phyloP scores from a whole-genome alignment of 2,888 invertebrate genomes.

The Uloborus plumipes region DNA sequence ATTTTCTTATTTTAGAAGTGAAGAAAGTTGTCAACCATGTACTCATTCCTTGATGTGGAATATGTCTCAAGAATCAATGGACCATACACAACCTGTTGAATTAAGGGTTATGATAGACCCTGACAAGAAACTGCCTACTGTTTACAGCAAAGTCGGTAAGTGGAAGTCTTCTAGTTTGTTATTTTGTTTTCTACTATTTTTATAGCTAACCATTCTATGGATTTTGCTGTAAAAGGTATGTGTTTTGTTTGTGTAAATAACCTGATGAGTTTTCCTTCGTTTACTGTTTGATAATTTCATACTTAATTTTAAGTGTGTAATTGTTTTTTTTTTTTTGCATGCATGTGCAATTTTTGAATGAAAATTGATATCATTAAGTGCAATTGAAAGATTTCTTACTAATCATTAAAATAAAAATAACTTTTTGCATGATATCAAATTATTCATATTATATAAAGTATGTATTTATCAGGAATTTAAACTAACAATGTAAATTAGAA shows the following conservation, averaged over 20 bases:
- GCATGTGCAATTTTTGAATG: no score
- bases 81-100: constrained; percentile 63
- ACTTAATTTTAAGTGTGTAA: no score
- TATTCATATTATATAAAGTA: no score
- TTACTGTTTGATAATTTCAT: no score
- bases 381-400: no score
- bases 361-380: no score
- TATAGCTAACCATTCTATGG: background rate
- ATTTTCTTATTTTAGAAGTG: constrained; percentile 11
- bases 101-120: constrained; percentile 65
- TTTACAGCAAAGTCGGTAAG: constrained; percentile 67
- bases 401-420: no score
- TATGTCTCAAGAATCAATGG: constrained; percentile 58
- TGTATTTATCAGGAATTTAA: no score
- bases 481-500: no score
- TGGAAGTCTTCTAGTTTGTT: background rate
- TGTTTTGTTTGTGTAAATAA: constrained; percentile 5
- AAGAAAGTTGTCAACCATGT: constrained; percentile 54
- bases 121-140: constrained; percentile 64
- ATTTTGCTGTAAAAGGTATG: constrained; percentile 5
- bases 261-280: no score
- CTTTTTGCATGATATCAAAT: no score
- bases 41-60: constrained; percentile 53
- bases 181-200: background rate
- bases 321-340: no score